A percentile compares a stretch with the other conserved stretches of the same genome.
Evolutionary conservation across 2,113 vertebrate genomes (phyloP).

Genomic region (Sprattus sprattus): DNA sequence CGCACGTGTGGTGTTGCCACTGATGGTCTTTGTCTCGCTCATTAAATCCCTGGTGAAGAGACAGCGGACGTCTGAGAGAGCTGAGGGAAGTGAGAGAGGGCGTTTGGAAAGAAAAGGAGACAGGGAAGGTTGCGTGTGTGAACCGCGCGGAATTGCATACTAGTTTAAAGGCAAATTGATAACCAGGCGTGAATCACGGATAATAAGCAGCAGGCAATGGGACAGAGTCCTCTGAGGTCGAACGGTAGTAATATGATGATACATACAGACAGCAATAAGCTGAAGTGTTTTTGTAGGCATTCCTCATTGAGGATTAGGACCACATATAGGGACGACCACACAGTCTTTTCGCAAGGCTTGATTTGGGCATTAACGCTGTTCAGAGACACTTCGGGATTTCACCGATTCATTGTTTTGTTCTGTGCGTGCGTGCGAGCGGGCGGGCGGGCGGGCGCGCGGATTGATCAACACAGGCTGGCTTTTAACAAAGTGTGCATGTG

Average conservation of each 20-base stretch:
- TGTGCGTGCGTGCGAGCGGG: neutral
- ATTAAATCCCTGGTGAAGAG: slow-evolving; percentile 15
- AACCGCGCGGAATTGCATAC: neutral
- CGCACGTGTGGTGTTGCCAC: slow-evolving; percentile 61
- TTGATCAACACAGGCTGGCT: neutral
- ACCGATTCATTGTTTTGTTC: neutral
- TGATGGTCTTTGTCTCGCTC: slow-evolving; percentile 58
- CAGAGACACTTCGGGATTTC: neutral
- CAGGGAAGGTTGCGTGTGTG: neutral
- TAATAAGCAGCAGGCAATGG: neutral
- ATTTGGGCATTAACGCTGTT: neutral
- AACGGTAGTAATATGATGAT: neutral
- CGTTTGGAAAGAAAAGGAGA: neutral
- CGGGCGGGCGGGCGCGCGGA: neutral
- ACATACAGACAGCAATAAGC: neutral
- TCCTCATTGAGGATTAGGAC: neutral
- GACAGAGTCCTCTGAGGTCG: neutral
- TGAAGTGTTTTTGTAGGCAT: neutral
- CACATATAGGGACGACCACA: neutral
- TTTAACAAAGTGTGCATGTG: neutral
- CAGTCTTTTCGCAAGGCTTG: neutral
- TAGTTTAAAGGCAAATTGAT: neutral
- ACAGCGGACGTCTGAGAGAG: slow-evolving; percentile 29
- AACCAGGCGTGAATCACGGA: neutral
- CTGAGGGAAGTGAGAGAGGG: neutral